Percentiles rank a stretch among this genome's conserved stretches.
Conservation (phyloP, 2,888 invertebrate genomes). For the Mycalesis mineus region DNA sequence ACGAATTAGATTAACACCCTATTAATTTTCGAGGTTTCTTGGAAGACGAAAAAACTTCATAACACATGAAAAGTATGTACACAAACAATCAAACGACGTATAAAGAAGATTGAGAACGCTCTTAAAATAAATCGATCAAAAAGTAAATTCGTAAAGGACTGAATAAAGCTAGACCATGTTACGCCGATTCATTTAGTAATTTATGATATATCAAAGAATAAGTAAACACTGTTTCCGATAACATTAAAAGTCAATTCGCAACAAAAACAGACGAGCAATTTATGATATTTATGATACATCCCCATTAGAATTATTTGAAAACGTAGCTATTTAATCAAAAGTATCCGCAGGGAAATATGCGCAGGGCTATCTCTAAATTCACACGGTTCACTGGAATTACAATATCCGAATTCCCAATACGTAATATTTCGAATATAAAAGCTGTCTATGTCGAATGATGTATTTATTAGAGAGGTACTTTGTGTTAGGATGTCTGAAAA, state of each 20-base stretch:
- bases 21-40: too few relatives aligned
- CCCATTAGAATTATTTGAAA: constrained; percentile 7
- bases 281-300: not conserved
- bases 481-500: not conserved
- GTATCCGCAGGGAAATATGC: constrained; percentile 18
- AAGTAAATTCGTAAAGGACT: too few relatives aligned
- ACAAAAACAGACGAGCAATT: not conserved
- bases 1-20: too few relatives aligned
- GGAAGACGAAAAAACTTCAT: too few relatives aligned
- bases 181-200: not conserved
- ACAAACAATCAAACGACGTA: too few relatives aligned
- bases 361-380: constrained; percentile 8
- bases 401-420: constrained; percentile 21
- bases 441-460: not conserved
- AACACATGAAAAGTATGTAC: too few relatives aligned
- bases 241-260: not conserved
- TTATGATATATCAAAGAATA: not conserved
- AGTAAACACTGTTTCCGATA: not conserved
- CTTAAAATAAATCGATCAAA: too few relatives aligned
- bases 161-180: too few relatives aligned
- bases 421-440: constrained; percentile 14
- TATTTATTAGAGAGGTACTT: not conserved
- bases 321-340: constrained; percentile 8
- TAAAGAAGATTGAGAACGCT: too few relatives aligned
- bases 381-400: constrained; percentile 18